Conservation (phyloP, 2,888 invertebrate species). For the Drymonia ruficornis region DNA sequence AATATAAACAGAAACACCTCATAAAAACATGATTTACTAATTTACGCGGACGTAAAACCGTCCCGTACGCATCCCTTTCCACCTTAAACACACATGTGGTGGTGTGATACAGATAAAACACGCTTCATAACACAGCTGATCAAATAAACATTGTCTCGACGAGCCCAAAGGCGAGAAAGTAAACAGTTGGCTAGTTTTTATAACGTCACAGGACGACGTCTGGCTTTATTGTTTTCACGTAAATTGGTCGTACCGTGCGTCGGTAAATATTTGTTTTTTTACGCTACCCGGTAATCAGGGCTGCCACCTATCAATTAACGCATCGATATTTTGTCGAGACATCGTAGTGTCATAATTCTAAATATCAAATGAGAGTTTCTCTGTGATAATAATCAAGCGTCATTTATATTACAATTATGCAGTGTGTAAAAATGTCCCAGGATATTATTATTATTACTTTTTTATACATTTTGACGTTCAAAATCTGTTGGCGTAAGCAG, state of each 20-base stretch:
- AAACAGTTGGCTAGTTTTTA: conserved; percentile 39
- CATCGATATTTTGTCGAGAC: too few relatives aligned
- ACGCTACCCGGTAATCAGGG: conserved; percentile 10
- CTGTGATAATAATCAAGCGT: too few relatives aligned
- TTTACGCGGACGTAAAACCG: conserved; percentile 5
- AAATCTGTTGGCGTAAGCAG: too few relatives aligned
- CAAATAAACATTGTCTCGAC: conserved; percentile 34
- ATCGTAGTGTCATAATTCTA: too few relatives aligned
- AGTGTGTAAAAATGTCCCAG: too few relatives aligned
- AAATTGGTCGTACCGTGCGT: conserved; percentile 25
- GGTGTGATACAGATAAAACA: conserved; percentile 14
- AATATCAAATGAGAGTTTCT: too few relatives aligned
- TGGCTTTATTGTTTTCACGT: conserved; percentile 40
- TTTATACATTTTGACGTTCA: too few relatives aligned
- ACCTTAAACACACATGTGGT: conserved; percentile 1
- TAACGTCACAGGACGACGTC: conserved; percentile 22
- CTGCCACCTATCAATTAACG: neutral
- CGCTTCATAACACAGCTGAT: conserved; percentile 31
- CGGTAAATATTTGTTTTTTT: conserved; percentile 17
- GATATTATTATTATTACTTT: too few relatives aligned
- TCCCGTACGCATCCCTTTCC: conserved; percentile 12
- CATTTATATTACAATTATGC: too few relatives aligned
- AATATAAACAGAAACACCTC: neutral
- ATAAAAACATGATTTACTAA: neutral
- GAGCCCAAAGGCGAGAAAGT: conserved; percentile 39